phyloP scores from a whole-genome alignment of 2,888 invertebrate genomes.

The Hermaeophaga mercurialis region DNA sequence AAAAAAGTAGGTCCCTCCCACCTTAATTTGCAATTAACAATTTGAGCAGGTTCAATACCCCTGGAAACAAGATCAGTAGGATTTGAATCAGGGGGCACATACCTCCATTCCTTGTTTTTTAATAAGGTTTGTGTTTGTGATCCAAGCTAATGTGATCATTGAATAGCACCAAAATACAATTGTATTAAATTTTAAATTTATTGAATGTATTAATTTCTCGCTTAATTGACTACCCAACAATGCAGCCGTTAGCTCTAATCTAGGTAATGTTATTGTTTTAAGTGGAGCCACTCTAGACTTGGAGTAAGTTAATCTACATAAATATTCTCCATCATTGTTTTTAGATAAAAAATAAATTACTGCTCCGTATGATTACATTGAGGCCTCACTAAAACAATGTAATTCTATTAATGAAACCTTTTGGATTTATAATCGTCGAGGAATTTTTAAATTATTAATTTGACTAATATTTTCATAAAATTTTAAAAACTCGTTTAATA shows the following conservation, averaged over 20 bases:
- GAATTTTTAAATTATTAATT: conserved; percentile 27
- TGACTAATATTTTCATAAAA: conserved; percentile 32
- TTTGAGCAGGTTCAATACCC: conserved; percentile 15
- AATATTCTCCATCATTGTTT: conserved; percentile 3
- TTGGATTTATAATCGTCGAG: conserved; percentile 17
- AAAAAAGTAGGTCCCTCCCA: conserved; percentile 10
- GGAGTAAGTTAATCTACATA: too few species aligned
- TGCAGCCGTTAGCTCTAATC: conserved; percentile 37
- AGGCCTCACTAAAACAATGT: conserved; percentile 41
- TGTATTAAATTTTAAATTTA: not conserved
- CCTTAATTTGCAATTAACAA: conserved; percentile 1
- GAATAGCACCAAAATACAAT: conserved; percentile 11
- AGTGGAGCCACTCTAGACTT: conserved; percentile 28
- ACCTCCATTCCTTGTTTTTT: conserved; percentile 17
- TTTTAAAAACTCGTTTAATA: not conserved
- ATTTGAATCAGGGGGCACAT: conserved; percentile 28
- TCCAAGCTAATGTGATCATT: conserved; percentile 19
- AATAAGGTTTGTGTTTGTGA: not conserved
- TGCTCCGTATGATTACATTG: conserved; percentile 35
- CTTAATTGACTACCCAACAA: conserved; percentile 8
- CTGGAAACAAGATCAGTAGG: conserved; percentile 34
- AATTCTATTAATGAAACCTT: conserved; percentile 28
- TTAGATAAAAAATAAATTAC: conserved; percentile 31
- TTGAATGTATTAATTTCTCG: not conserved
- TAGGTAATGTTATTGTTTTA: conserved; percentile 33